phyloP scores from a whole-genome alignment of 2,797 vertebrate species.

The Bradypodion pumilum region DNA sequence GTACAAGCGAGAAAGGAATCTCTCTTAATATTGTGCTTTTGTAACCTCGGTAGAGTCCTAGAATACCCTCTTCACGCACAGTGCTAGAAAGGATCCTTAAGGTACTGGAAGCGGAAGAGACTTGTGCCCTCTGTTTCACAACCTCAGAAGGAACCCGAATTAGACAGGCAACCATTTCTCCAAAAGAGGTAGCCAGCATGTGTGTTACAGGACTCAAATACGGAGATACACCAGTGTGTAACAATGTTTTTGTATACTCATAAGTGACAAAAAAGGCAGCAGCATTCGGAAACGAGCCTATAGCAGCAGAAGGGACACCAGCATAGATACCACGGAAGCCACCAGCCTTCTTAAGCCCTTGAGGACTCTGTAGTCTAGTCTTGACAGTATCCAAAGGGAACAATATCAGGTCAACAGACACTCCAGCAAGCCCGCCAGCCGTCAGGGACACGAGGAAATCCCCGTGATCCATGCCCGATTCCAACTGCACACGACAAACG shows the following conservation, averaged over 20 bases:
- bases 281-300: slow-evolving; percentile 95
- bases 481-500: no score
- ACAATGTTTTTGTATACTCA: slow-evolving; percentile 87
- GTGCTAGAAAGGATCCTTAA: no score
- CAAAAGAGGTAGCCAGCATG: slow-evolving; percentile 93
- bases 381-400: slow-evolving; percentile 97
- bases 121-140: no score
- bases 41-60: no score
- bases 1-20: no score
- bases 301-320: slow-evolving; percentile 90
- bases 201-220: slow-evolving; percentile 84
- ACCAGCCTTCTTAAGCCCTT: slow-evolving; percentile 91
- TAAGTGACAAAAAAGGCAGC: slow-evolving; percentile 98
- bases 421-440: slow-evolving; percentile 93
- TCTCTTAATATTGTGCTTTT: no score
- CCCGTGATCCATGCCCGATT: no score
- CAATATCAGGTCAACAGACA: slow-evolving; percentile 92
- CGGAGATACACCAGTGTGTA: slow-evolving; percentile 69
- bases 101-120: no score
- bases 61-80: no score
- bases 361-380: slow-evolving; percentile 95
- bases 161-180: slow-evolving; percentile 97
- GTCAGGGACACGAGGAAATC: no score
- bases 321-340: slow-evolving; percentile 94
- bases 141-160: no score